Evolutionary conservation across 2,797 vertebrate genomes (phyloP).

Genomic region (Spea hammondii): DNA sequence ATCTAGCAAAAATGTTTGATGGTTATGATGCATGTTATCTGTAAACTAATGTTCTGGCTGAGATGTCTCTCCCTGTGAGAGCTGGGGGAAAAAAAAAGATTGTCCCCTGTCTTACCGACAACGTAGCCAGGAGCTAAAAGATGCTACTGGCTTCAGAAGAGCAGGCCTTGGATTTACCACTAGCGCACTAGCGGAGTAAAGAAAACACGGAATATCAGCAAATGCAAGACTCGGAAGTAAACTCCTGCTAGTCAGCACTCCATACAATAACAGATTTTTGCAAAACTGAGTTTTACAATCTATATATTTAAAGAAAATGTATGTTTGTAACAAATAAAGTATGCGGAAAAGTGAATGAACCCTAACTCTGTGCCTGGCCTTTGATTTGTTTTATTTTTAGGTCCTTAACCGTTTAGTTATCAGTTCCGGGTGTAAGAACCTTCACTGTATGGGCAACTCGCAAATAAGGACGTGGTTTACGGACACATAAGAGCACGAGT

Average conservation of each 20-base stretch:
- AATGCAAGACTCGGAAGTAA: slow-evolving; percentile 22
- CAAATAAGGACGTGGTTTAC: no score
- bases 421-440: no score
- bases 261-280: slow-evolving; percentile 77
- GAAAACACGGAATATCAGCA: slow-evolving; percentile 53
- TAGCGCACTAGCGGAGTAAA: slow-evolving; percentile 65
- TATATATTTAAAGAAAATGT: slow-evolving; percentile 85
- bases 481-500: no score
- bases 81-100: not conserved
- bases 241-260: slow-evolving; percentile 73
- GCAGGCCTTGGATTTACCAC: slow-evolving; percentile 75
- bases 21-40: not conserved
- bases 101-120: slow-evolving; percentile 16
- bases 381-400: slow-evolving; percentile 2
- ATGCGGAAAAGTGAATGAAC: slow-evolving; percentile 75
- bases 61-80: slow-evolving; percentile 19
- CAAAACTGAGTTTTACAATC: slow-evolving; percentile 85
- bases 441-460: no score
- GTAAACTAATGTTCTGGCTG: slow-evolving; percentile 19
- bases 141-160: slow-evolving; percentile 53
- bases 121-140: slow-evolving; percentile 57
- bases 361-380: slow-evolving; percentile 30
- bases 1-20: not conserved
- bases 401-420: not conserved
- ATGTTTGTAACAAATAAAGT: slow-evolving; percentile 90